These are phyloP conservation scores for Ictalurus punctatus DNA, from an alignment of 2,113 vertebrate species.

Conservation along the genomic window DNA sequence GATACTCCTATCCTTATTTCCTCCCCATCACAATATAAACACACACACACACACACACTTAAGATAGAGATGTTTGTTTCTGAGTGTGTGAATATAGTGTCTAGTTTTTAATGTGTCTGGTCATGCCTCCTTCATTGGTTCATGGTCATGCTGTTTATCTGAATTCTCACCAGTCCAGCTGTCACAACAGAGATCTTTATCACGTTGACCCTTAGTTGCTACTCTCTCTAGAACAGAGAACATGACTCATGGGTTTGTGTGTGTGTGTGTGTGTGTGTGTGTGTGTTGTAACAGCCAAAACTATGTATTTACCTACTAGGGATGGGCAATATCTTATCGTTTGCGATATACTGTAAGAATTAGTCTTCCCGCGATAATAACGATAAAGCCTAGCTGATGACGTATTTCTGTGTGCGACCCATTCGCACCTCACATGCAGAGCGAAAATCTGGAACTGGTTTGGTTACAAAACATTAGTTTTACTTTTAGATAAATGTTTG, in stretches of 20 bases:
- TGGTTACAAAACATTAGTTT: too few species aligned
- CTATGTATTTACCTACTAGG: too few species aligned
- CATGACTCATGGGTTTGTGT: slow-evolving; percentile 2
- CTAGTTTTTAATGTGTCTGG: slow-evolving; percentile 66
- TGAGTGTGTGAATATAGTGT: slow-evolving; percentile 36
- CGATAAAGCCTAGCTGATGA: too few species aligned
- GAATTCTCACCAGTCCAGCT: slow-evolving; percentile 72
- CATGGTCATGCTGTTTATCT: slow-evolving; percentile 67
- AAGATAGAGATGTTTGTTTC: background rate
- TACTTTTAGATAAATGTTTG: too few species aligned
- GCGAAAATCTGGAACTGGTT: too few species aligned
- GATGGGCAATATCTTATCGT: too few species aligned
- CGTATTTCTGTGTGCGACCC: too few species aligned
- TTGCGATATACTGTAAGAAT: too few species aligned
- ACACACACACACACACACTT: background rate
- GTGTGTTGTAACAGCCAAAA: background rate
- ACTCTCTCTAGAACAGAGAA: slow-evolving; percentile 25
- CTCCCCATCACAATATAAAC: background rate
- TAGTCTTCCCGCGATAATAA: too few species aligned
- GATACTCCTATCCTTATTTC: background rate
- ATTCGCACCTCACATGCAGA: too few species aligned
- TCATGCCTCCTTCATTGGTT: slow-evolving; percentile 53
- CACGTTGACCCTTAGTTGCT: slow-evolving; percentile 56
- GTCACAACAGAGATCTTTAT: slow-evolving; percentile 75
- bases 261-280: background rate